Evolutionary conservation across 2,113 vertebrate genomes (phyloP).

Genomic region (Proteles cristata): DNA sequence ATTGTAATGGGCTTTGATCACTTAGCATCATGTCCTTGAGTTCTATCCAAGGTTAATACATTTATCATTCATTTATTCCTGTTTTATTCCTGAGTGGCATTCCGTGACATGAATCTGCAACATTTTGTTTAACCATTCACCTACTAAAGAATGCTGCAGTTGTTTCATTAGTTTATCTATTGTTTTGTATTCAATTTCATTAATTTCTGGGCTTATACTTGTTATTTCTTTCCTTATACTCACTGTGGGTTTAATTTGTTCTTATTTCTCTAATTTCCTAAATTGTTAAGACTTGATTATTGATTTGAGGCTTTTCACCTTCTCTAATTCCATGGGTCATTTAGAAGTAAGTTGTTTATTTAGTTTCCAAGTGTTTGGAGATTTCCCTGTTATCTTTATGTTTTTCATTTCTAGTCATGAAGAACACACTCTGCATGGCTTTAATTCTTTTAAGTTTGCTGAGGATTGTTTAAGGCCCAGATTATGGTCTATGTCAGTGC

Average conservation of each 20-base stretch:
- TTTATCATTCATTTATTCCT: not conserved
- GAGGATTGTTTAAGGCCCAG: not conserved
- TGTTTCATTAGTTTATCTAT: not conserved
- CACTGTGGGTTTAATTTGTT: not conserved
- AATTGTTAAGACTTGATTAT: not conserved
- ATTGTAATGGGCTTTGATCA: not conserved
- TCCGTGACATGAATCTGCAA: not conserved
- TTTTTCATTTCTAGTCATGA: slow-evolving; percentile 1
- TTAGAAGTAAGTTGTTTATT: not conserved
- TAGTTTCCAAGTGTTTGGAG: not conserved
- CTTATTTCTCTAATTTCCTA: slow-evolving; percentile 25
- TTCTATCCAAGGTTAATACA: not conserved
- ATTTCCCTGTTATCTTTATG: not conserved
- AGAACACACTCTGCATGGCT: not conserved
- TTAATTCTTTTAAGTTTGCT: not conserved
- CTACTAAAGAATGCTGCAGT: not conserved
- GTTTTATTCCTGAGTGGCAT: not conserved
- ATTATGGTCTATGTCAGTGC: not conserved
- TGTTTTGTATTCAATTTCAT: slow-evolving; percentile 18
- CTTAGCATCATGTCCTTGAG: not conserved
- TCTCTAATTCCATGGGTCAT: not conserved
- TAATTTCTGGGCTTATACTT: not conserved
- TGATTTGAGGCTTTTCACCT: not conserved
- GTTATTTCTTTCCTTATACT: not conserved
- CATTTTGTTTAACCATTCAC: not conserved